A percentile compares a stretch with the other conserved stretches of the same genome.
Evolutionary conservation across 2,113 vertebrate species (phyloP).

Genomic region (Tinamus guttatus): DNA sequence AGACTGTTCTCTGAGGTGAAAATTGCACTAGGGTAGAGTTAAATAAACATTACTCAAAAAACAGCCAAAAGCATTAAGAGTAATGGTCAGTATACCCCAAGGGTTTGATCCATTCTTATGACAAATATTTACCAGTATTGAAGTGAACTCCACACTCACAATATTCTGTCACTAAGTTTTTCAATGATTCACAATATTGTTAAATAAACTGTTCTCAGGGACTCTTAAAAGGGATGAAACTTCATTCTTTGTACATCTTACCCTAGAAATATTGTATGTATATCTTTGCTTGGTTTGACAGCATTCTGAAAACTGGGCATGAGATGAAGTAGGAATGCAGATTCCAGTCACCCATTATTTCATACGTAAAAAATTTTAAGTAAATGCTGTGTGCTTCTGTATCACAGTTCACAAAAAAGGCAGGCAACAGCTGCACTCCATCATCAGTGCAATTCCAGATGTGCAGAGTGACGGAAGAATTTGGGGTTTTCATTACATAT

Average conservation of each 20-base stretch:
- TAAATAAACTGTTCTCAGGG: neutral
- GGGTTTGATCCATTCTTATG: neutral
- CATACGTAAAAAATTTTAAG: neutral
- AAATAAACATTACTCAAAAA: neutral
- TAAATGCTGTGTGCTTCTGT: neutral
- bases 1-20: neutral
- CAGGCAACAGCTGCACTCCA: neutral
- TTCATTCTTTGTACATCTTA: neutral
- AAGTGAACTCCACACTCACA: neutral
- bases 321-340: neutral
- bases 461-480: neutral
- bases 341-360: neutral
- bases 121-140: neutral
- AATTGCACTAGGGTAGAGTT: neutral
- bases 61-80: rapidly evolving
- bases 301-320: neutral
- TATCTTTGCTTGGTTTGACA: neutral
- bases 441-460: slow-evolving; percentile 18
- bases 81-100: neutral
- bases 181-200: neutral
- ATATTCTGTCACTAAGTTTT: neutral
- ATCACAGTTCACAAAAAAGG: neutral
- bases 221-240: neutral
- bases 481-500: slow-evolving; percentile 27
- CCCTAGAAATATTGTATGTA: neutral